Evolutionary conservation across 2,113 vertebrate genomes (phyloP).

Genomic region (Anoplopoma fimbria): DNA sequence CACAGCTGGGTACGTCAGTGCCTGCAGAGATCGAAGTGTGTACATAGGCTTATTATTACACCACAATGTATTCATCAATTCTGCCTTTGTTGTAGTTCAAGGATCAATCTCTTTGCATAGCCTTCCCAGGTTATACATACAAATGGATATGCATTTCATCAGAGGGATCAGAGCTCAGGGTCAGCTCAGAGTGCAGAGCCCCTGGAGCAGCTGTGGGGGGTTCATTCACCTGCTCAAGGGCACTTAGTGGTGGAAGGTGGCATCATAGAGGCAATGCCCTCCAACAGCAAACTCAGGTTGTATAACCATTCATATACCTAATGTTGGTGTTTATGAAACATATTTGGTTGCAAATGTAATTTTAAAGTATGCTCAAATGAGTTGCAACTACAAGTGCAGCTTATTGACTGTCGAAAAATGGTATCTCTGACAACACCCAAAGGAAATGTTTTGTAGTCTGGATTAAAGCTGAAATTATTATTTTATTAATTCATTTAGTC

Average conservation of each 20-base stretch:
- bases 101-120: conserved; percentile 50
- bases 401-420: background rate
- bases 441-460: background rate
- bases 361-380: background rate
- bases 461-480: background rate
- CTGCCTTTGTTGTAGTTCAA: conserved; percentile 41
- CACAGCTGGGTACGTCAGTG: background rate
- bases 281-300: background rate
- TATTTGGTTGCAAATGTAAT: background rate
- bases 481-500: background rate
- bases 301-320: background rate
- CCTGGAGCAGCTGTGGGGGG: background rate
- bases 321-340: background rate
- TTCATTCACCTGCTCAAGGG: conserved; percentile 28
- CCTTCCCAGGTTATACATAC: conserved; percentile 35
- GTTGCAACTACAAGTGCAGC: background rate
- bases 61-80: conserved; percentile 50
- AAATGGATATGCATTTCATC: conserved; percentile 45
- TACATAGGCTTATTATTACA: conserved; percentile 8
- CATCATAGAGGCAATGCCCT: background rate
- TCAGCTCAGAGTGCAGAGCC: conserved; percentile 21
- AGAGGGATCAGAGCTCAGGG: conserved; percentile 4
- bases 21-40: background rate
- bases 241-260: background rate
- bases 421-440: background rate